phyloP scores from a whole-genome alignment of 2,797 vertebrate species.

The Linurgus olivaceus region DNA sequence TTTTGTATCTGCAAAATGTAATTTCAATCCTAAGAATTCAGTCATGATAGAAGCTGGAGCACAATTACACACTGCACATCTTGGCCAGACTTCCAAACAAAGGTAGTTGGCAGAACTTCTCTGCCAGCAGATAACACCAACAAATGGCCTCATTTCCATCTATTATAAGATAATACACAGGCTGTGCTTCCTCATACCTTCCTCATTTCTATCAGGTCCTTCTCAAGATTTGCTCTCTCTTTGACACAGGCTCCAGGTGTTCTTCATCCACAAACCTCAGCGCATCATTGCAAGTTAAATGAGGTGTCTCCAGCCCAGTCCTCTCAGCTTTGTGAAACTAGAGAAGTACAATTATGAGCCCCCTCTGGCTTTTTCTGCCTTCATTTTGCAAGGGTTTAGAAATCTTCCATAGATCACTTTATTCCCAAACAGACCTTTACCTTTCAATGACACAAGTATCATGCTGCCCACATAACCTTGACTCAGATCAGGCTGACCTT shows the following conservation, averaged over 20 bases:
- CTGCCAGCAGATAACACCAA: background rate
- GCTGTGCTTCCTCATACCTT: background rate
- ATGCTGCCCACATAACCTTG: background rate
- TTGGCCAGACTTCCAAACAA: constrained; percentile 19
- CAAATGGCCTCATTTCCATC: constrained; percentile 13
- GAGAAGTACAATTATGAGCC: background rate
- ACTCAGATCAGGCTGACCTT: background rate
- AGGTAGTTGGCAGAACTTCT: background rate
- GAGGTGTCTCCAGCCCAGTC: background rate
- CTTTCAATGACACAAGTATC: background rate
- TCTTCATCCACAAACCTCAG: constrained; percentile 14
- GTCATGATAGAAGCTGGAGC: background rate
- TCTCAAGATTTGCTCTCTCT: background rate
- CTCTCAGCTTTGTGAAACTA: background rate
- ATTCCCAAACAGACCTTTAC: background rate
- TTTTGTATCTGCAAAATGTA: background rate
- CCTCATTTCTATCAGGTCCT: background rate
- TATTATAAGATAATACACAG: background rate
- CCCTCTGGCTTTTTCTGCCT: background rate
- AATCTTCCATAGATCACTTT: background rate
- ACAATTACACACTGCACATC: background rate
- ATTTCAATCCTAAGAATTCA: constrained; percentile 11
- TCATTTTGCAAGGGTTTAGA: background rate
- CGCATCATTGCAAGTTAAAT: background rate
- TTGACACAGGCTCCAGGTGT: background rate